Evolutionary conservation across 2,797 vertebrate species (phyloP), one percentile per base, ranked within the genome.

Genomic region (Carduelis carduelis): DNA sequence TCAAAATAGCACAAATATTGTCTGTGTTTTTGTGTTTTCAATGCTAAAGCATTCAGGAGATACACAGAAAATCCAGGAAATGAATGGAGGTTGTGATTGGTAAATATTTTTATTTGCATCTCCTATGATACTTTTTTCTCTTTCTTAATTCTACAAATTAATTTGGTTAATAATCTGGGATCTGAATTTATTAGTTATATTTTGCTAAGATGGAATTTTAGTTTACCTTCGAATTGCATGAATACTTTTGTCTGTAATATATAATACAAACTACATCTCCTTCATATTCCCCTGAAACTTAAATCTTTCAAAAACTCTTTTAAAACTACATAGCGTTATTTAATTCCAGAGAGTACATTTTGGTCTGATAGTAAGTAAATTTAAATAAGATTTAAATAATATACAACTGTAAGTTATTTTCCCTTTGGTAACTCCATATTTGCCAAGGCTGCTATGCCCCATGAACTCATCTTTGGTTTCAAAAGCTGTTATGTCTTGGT

Each of bases 241-340:
- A 69, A 89, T n/a, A 26, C 12, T 90, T 78, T 10, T 83, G 60
- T 77, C 14, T 77, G 16, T 70, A 82, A 26, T 85, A 70, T 75
- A 41, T 94, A 66, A 95, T 95, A 50, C 66, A 91, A 68, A 87
- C 84, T 79, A 69, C 53, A 78, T 92, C 61, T 92, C 74, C 71
- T 84, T 96, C 66, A 59, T 95, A 84, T 92, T 90, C 30, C 65
- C 34, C 79, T 92, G 89, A 87, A 96, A 92, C 27, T 41, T 21
- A 94, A 95, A 95, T 96, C 61, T 88, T 96, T 95, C 56, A 89
- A 87, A 76, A 72, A 85, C 87, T 96, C 20, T 93, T 96, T 93
- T 92, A 93, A 97, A 97, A 95, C 84, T 85, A 39, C 52, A 57
- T 91, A 74, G 61, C 68, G 22, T 94, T 97, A 81, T 96, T 95